phyloP scores from a whole-genome alignment of 2,888 invertebrate genomes.

The Heliconius charithonia region DNA sequence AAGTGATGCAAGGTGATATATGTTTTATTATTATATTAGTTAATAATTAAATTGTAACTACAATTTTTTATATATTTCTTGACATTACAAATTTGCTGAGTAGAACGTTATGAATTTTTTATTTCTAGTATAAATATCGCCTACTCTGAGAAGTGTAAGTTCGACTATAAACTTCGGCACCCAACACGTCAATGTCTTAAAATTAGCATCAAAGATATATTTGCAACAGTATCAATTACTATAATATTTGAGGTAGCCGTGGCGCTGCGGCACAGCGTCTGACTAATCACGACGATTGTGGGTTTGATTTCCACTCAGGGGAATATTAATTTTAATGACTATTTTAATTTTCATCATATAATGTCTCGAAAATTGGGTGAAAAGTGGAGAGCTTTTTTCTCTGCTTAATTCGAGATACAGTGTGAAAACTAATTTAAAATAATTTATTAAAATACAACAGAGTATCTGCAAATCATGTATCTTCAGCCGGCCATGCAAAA shows the following conservation, averaged over 20 bases:
- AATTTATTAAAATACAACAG: rapidly evolving
- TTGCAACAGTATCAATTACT: background rate
- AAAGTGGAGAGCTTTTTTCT: background rate
- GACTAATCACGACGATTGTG: background rate
- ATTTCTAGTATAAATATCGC: background rate
- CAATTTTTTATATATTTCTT: too few species aligned
- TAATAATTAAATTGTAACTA: background rate
- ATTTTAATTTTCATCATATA: too few species aligned
- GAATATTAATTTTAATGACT: too few species aligned
- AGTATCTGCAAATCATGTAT: background rate
- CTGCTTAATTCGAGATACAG: background rate
- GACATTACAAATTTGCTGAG: too few species aligned
- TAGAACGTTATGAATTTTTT: background rate
- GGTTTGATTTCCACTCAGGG: too few species aligned
- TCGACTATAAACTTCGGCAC: background rate
- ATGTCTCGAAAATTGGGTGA: background rate
- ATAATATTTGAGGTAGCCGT: background rate
- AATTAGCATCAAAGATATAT: background rate
- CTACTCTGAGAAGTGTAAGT: background rate
- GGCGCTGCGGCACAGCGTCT: background rate
- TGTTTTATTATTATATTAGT: background rate
- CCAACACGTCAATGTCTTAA: background rate
- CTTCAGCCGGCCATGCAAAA: background rate
- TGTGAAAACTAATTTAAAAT: background rate
- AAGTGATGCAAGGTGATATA: conserved; percentile 11